A percentile compares a stretch with the other conserved stretches of the same genome.
Conservation (phyloP, 2,888 invertebrate genomes). For the Mythimna impura region DNA sequence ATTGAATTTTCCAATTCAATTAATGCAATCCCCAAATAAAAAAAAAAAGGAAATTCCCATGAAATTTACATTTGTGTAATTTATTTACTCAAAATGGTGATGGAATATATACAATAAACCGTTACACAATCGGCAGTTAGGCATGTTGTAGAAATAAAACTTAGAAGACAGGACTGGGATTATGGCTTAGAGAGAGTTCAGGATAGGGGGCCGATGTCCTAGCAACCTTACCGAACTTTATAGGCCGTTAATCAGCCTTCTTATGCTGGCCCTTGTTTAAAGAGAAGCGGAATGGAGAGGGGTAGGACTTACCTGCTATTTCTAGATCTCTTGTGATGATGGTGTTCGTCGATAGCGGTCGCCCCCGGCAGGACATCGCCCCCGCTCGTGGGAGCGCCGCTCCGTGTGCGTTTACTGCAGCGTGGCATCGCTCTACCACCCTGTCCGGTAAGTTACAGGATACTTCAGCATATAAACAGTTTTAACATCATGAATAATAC, state of each 20-base stretch:
- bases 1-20: no score
- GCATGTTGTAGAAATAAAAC: no score
- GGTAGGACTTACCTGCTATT: constrained; percentile 80
- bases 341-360: constrained; percentile 84
- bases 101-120: no score
- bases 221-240: neutral
- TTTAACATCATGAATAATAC: neutral
- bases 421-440: constrained; percentile 90
- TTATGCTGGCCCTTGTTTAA: no score
- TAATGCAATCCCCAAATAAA: no score
- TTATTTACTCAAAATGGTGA: no score
- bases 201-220: no score
- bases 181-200: no score
- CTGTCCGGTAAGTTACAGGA: constrained; percentile 63
- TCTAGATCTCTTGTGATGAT: constrained; percentile 87
- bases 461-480: constrained; percentile 9
- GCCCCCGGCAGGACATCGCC: constrained; percentile 82
- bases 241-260: neutral
- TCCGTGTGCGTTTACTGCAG: constrained; percentile 89
- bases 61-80: no score
- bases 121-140: no score
- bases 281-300: neutral
- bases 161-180: no score
- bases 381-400: constrained; percentile 79
- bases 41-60: no score